A percentile compares a stretch with the other conserved stretches of the same genome.
Evolutionary conservation across 2,797 vertebrate genomes (phyloP).

Genomic region (Choloepus didactylus): DNA sequence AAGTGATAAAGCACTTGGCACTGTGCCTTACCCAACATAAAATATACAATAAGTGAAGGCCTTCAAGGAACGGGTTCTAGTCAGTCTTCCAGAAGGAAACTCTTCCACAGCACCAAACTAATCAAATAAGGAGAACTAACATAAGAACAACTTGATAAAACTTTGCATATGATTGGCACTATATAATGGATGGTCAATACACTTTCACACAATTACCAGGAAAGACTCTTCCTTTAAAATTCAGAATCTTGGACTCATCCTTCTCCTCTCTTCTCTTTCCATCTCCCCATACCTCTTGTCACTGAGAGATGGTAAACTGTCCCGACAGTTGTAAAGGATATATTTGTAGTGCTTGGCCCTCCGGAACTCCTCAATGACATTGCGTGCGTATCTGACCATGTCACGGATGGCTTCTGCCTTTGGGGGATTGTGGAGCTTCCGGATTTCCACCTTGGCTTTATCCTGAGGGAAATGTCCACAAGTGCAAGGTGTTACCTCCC

Average conservation of each 20-base stretch:
- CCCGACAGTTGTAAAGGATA: constrained; percentile 91
- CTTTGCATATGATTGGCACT: rapidly evolving
- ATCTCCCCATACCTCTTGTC: rapidly evolving
- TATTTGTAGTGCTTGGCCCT: constrained; percentile 93
- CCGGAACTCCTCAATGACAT: constrained; percentile 94
- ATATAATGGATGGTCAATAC: rapidly evolving
- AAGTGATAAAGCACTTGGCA: too few species aligned
- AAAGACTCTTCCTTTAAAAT: not conserved
- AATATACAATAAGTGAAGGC: rapidly evolving
- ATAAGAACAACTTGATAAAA: rapidly evolving
- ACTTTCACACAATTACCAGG: not conserved
- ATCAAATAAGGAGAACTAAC: not conserved
- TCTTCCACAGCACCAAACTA: not conserved
- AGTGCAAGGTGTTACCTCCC: constrained; percentile 59
- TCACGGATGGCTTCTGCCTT: constrained; percentile 90
- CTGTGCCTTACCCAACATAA: not conserved
- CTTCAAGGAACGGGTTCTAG: not conserved
- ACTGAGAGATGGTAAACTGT: rapidly evolving
- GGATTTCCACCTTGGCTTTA: constrained; percentile 93
- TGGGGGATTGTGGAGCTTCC: constrained; percentile 89
- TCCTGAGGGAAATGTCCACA: constrained; percentile 90
- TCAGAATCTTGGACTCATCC: not conserved
- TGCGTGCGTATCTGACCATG: constrained; percentile 94
- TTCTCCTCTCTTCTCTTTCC: not conserved
- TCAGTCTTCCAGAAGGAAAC: not conserved